phyloP scores from a whole-genome alignment of 2,888 invertebrate species.

The Andrena marginata region DNA sequence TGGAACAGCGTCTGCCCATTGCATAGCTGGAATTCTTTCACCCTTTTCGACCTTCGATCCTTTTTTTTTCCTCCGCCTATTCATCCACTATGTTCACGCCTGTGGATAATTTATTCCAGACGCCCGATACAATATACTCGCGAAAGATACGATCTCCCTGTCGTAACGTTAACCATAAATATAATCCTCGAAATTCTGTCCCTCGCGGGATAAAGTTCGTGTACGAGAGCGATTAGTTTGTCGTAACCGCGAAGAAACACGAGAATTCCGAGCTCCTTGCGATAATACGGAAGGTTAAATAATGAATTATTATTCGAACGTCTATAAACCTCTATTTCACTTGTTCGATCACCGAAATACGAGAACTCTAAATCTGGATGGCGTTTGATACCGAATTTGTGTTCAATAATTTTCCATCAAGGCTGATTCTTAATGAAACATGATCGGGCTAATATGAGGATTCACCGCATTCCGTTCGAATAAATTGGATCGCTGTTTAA shows the following conservation, averaged over 20 bases:
- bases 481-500: conserved; percentile 23
- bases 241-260: no score
- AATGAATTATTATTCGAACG: no score
- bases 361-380: no score
- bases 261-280: no score
- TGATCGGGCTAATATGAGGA: background rate
- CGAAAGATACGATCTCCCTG: background rate
- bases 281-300: no score
- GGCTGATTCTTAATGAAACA: no score
- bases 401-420: no score
- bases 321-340: no score
- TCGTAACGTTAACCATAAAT: background rate
- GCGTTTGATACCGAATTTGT: no score
- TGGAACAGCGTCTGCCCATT: conserved; percentile 35
- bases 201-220: no score
- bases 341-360: no score
- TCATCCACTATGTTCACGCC: conserved; percentile 26
- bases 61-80: background rate
- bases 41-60: conserved; percentile 15
- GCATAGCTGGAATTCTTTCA: conserved; percentile 34
- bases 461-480: background rate
- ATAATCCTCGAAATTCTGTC: background rate
- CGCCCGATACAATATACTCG: background rate
- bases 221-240: no score
- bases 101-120: conserved; percentile 1